Percentiles rank a stretch among this genome's conserved stretches.
Evolutionary conservation across 2,888 invertebrate genomes (phyloP).

Genomic region (Nymphalis c-album): DNA sequence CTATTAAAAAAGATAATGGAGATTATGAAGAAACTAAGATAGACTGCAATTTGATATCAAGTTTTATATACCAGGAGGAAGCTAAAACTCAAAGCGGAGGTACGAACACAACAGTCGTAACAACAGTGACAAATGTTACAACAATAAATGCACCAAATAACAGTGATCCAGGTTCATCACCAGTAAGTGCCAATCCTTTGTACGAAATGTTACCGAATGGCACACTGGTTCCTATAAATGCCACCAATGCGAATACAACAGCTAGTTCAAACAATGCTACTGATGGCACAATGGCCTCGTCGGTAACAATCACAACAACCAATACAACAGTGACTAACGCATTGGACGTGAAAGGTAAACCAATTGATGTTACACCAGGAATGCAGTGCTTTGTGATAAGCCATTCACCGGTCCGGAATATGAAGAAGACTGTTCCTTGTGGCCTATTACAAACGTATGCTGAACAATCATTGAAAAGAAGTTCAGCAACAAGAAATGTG

Average conservation of each 20-base stretch:
- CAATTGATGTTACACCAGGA: constrained; percentile 65
- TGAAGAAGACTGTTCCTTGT: constrained; percentile 64
- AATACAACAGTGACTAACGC: constrained; percentile 66
- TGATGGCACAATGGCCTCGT: constrained; percentile 50
- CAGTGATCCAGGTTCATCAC: constrained; percentile 37
- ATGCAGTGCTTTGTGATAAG: constrained; percentile 70
- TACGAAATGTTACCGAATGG: constrained; percentile 65
- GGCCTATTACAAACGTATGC: constrained; percentile 68
- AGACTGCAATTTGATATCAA: constrained; percentile 67
- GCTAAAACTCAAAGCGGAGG: constrained; percentile 45
- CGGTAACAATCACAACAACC: constrained; percentile 57
- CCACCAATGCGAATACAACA: constrained; percentile 47
- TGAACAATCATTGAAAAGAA: constrained; percentile 60
- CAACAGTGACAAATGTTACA: constrained; percentile 67
- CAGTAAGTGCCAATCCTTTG: constrained; percentile 41
- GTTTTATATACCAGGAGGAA: constrained; percentile 63
- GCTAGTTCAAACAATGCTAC: constrained; percentile 40
- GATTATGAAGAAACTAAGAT: constrained; percentile 73
- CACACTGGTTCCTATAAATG: constrained; percentile 59
- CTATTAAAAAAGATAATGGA: constrained; percentile 66
- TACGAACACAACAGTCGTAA: constrained; percentile 55
- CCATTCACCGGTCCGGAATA: constrained; percentile 50
- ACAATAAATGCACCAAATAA: constrained; percentile 55
- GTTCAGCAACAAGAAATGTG: constrained; percentile 55
- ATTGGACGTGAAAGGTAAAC: constrained; percentile 69